Evolutionary conservation across 2,797 vertebrate genomes (phyloP).

Genomic region (Antennarius maculatus): DNA sequence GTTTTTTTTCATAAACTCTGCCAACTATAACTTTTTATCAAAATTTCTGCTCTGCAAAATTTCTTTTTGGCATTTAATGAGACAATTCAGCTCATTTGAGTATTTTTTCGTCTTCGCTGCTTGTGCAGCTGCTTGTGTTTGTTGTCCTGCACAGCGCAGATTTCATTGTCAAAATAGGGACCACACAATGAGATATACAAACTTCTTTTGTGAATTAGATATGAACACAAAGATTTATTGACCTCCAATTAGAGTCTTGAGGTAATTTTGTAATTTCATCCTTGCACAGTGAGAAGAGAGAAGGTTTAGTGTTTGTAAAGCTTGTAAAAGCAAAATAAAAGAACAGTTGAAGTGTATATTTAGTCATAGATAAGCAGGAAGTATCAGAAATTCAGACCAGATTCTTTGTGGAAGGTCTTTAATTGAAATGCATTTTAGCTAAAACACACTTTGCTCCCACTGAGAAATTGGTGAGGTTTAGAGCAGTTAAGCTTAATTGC

Average conservation of each 20-base stretch:
- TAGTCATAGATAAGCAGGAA: conserved; percentile 45
- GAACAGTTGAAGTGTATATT: conserved; percentile 22
- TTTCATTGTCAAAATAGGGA: too few relatives aligned
- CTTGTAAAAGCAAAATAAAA: conserved; percentile 38
- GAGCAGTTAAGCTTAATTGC: conserved; percentile 50
- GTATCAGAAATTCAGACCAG: conserved; percentile 41
- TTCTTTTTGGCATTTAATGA: not conserved
- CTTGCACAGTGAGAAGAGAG: conserved; percentile 10
- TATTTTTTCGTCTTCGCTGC: not conserved
- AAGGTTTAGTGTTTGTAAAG: conserved; percentile 30
- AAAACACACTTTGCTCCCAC: conserved; percentile 36
- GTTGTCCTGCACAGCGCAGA: not conserved
- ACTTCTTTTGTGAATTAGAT: not conserved
- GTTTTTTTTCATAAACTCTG: too few relatives aligned
- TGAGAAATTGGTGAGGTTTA: conserved; percentile 35
- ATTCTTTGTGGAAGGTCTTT: conserved; percentile 38
- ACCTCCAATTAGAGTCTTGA: too few relatives aligned
- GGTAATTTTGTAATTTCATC: conserved; percentile 7
- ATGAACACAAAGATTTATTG: too few relatives aligned
- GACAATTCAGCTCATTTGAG: not conserved
- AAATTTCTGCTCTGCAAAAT: not conserved
- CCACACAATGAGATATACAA: not conserved
- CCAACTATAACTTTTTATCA: too few relatives aligned
- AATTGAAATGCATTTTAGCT: conserved; percentile 35
- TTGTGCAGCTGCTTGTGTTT: conserved; percentile 9